Conservation (phyloP, 2,888 invertebrate species). For the Trissolcus japonicus region DNA sequence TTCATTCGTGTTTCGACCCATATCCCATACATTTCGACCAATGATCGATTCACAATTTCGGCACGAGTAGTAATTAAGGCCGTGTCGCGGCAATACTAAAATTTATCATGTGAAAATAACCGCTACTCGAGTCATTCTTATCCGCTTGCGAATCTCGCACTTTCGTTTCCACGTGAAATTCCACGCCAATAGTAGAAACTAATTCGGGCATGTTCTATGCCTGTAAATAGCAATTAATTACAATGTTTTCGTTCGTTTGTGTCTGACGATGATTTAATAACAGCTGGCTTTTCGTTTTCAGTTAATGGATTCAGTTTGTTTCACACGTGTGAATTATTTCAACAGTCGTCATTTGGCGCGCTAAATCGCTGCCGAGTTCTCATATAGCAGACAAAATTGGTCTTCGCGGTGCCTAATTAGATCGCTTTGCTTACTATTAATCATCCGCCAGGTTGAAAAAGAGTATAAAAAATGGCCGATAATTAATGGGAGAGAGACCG, state of each 20-base stretch:
- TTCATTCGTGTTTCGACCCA: slow-evolving; percentile 45
- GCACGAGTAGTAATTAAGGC: slow-evolving; percentile 58
- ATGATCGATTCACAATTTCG: slow-evolving; percentile 57
- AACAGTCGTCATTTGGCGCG: slow-evolving; percentile 22
- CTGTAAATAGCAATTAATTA: slow-evolving; percentile 11
- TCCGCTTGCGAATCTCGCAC: slow-evolving; percentile 4
- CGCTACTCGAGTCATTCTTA: slow-evolving; percentile 11
- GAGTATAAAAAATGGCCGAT: slow-evolving; percentile 49
- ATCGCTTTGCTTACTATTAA: slow-evolving; percentile 66
- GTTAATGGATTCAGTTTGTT: slow-evolving; percentile 2
- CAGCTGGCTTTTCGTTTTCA: not conserved
- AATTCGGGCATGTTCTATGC: not conserved
- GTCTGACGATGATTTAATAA: slow-evolving; percentile 21
- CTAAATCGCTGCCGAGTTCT: too few species aligned
- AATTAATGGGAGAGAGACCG: slow-evolving; percentile 54
- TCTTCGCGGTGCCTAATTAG: slow-evolving; percentile 64
- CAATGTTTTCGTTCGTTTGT: not conserved
- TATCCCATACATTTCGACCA: slow-evolving; percentile 48
- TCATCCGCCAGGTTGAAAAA: slow-evolving; percentile 60
- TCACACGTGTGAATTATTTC: slow-evolving; percentile 12
- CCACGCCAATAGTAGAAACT: not conserved
- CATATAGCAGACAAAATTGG: slow-evolving; percentile 15
- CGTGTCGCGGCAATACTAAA: slow-evolving; percentile 40
- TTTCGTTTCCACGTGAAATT: slow-evolving; percentile 2
- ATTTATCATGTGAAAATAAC: slow-evolving; percentile 26